phyloP scores from a whole-genome alignment of 2,888 invertebrate genomes.

The Aphodius sticticus region DNA sequence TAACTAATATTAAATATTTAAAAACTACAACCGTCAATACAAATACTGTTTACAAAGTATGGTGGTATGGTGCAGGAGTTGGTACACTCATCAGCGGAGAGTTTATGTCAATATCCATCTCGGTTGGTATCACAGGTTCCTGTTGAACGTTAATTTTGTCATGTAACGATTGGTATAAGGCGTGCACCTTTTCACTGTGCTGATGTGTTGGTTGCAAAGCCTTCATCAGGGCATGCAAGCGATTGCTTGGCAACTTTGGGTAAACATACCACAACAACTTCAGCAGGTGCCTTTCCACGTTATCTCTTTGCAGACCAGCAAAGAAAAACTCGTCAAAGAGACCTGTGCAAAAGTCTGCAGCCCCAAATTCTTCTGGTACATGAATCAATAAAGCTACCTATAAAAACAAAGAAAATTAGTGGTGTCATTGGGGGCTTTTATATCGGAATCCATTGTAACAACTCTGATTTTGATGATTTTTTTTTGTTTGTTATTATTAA shows the following conservation, averaged over 20 bases:
- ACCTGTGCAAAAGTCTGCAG: slow-evolving; percentile 94
- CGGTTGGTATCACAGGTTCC: slow-evolving; percentile 66
- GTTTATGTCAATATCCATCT: slow-evolving; percentile 75
- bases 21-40: neutral
- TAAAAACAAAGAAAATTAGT: slow-evolving; percentile 39
- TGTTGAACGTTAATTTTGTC: slow-evolving; percentile 80
- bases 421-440: slow-evolving; percentile 15
- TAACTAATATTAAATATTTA: neutral
- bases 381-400: slow-evolving; percentile 80
- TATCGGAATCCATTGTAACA: neutral
- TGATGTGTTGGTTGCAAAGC: slow-evolving; percentile 78
- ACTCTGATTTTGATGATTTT: neutral
- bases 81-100: slow-evolving; percentile 88
- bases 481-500: neutral
- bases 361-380: slow-evolving; percentile 90
- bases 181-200: slow-evolving; percentile 86
- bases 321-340: slow-evolving; percentile 96
- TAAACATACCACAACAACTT: slow-evolving; percentile 92
- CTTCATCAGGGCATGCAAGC: slow-evolving; percentile 83
- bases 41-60: slow-evolving; percentile 35
- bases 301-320: slow-evolving; percentile 87
- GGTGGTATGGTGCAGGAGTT: slow-evolving; percentile 77
- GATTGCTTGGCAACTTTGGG: slow-evolving; percentile 80
- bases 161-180: slow-evolving; percentile 77
- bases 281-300: slow-evolving; percentile 89